phyloP scores from a whole-genome alignment of 2,888 invertebrate species.

The Galerucella pusilla region DNA sequence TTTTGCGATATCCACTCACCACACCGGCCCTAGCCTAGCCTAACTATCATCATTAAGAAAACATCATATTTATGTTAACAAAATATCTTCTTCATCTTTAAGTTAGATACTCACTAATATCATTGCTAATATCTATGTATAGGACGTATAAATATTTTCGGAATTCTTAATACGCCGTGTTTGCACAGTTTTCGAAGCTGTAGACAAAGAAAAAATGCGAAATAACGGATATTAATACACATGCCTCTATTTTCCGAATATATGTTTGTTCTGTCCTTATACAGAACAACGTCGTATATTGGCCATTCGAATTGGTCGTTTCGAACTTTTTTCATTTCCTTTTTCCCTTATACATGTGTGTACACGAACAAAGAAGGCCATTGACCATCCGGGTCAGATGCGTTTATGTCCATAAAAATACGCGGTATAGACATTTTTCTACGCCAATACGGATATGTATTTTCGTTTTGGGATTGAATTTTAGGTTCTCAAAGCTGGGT shows the following conservation, averaged over 20 bases:
- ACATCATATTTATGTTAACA: background rate
- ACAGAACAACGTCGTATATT: slow-evolving; percentile 23
- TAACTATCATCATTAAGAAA: background rate
- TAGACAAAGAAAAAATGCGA: slow-evolving; percentile 18
- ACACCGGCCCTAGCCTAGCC: too few species aligned
- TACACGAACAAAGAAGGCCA: slow-evolving; percentile 11
- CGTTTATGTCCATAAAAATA: background rate
- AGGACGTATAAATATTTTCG: background rate
- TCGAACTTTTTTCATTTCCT: slow-evolving; percentile 27
- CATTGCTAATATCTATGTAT: background rate
- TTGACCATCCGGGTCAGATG: background rate
- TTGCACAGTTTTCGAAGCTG: slow-evolving; percentile 11
- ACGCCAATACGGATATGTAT: too few species aligned
- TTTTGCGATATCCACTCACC: too few species aligned
- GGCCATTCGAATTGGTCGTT: slow-evolving; percentile 15
- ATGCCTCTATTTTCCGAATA: slow-evolving; percentile 25
- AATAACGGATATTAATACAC: slow-evolving; percentile 26
- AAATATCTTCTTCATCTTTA: background rate
- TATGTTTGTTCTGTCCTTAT: slow-evolving; percentile 29
- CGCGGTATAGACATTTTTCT: background rate
- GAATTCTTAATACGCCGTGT: slow-evolving; percentile 15
- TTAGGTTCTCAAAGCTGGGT: too few species aligned
- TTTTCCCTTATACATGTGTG: slow-evolving; percentile 4
- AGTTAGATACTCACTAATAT: background rate
- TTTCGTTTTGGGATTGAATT: too few species aligned